phyloP scores from a whole-genome alignment of 2,113 vertebrate species.

The Peucedramus taeniatus region DNA sequence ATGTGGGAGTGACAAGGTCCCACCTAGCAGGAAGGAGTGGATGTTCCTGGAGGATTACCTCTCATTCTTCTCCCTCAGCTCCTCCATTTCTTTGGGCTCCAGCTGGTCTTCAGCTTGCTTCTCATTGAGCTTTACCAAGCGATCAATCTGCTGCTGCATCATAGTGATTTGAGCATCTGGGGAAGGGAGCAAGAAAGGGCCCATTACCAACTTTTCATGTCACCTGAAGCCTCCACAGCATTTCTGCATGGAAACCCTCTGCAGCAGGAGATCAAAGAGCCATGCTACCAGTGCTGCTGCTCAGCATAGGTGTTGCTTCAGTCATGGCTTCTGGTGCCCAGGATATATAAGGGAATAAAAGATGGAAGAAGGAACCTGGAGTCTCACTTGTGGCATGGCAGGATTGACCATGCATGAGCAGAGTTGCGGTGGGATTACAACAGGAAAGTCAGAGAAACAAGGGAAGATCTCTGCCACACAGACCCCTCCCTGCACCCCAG shows the following conservation, averaged over 20 bases:
- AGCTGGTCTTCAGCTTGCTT: slow-evolving; percentile 66
- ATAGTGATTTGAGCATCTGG: slow-evolving; percentile 79
- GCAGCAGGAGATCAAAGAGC: neutral
- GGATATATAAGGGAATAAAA: fast-evolving
- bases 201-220: neutral
- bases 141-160: slow-evolving; percentile 83
- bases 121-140: slow-evolving; percentile 73
- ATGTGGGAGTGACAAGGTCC: neutral
- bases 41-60: slow-evolving; percentile 37
- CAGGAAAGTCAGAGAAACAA: neutral
- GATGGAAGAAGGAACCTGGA: neutral
- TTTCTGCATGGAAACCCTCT: neutral
- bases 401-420: neutral
- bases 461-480: neutral
- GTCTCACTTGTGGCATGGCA: no score
- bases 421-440: neutral
- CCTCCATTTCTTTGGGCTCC: slow-evolving; percentile 74
- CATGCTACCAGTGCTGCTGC: neutral
- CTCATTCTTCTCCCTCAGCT: slow-evolving; percentile 79
- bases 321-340: neutral
- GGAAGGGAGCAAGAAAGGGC: neutral
- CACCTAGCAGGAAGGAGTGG: fast-evolving
- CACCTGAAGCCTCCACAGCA: neutral
- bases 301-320: neutral
- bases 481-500: neutral